Evolutionary conservation across 1,140 invertebrate genomes (phyloP).

Genomic region (Micrasema longulum): DNA sequence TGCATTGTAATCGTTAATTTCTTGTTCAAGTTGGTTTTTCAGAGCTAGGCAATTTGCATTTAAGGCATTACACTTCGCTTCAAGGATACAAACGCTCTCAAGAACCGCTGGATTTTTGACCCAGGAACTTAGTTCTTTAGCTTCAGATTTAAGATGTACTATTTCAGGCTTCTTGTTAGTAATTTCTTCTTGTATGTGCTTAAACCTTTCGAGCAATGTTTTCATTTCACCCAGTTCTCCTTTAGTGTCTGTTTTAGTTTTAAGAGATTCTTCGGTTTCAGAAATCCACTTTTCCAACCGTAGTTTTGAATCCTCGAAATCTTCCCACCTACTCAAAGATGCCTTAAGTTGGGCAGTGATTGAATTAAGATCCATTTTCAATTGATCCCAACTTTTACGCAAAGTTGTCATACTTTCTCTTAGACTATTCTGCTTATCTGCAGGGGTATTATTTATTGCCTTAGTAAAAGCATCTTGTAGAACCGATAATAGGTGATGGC

Average conservation of each 20-base stretch:
- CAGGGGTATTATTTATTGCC: slow-evolving; percentile 83
- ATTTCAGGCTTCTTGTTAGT: slow-evolving; percentile 79
- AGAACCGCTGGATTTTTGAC: slow-evolving; percentile 73
- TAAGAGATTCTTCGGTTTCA: slow-evolving; percentile 74
- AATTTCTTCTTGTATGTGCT: slow-evolving; percentile 82
- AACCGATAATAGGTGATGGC: slow-evolving; percentile 84
- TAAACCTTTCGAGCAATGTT: slow-evolving; percentile 87
- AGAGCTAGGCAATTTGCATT: slow-evolving; percentile 71
- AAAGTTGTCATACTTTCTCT: slow-evolving; percentile 80
- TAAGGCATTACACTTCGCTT: slow-evolving; percentile 75
- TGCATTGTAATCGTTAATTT: slow-evolving; percentile 86
- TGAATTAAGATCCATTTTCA: slow-evolving; percentile 84
- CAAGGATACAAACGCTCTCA: slow-evolving; percentile 73
- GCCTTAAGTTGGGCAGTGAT: slow-evolving; percentile 83
- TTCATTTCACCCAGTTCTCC: slow-evolving; percentile 93
- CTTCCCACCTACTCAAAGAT: slow-evolving; percentile 82
- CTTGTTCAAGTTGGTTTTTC: slow-evolving; percentile 76
- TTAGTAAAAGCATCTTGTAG: slow-evolving; percentile 87
- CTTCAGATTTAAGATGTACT: slow-evolving; percentile 77
- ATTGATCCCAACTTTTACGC: slow-evolving; percentile 84
- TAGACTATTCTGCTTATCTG: slow-evolving; percentile 82
- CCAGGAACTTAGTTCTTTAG: slow-evolving; percentile 77
- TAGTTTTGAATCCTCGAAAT: slow-evolving; percentile 78
- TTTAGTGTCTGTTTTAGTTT: slow-evolving; percentile 75
- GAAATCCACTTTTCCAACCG: slow-evolving; percentile 79